Percentiles rank a stretch among this genome's conserved stretches.
Conservation (phyloP, 2,888 invertebrate genomes). For the Cepaea hortensis region DNA sequence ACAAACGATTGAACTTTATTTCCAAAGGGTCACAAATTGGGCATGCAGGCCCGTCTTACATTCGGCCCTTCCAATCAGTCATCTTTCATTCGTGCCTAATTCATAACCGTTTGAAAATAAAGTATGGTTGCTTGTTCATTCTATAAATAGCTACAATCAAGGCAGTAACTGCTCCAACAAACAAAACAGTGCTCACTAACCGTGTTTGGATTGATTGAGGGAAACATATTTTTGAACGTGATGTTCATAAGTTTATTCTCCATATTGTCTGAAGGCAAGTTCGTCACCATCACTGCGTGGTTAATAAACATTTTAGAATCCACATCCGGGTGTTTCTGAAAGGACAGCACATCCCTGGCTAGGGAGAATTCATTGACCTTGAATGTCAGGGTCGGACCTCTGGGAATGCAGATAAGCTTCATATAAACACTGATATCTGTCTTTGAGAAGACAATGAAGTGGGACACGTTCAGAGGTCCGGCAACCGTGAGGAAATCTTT, state of each 20-base stretch:
- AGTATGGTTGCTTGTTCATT: no score
- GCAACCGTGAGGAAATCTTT: slow-evolving; percentile 96
- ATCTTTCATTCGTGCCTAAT: no score
- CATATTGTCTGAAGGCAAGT: slow-evolving; percentile 86
- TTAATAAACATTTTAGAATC: slow-evolving; percentile 84
- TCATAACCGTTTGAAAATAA: no score
- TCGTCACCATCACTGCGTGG: slow-evolving; percentile 89
- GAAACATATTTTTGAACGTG: slow-evolving; percentile 99
- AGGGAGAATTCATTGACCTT: slow-evolving; percentile 86
- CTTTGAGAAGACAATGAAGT: slow-evolving; percentile 92
- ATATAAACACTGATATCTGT: slow-evolving; percentile 86
- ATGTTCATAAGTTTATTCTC: slow-evolving; percentile 86
- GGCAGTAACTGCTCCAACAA: no score
- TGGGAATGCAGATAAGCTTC: slow-evolving; percentile 88
- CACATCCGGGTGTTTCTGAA: slow-evolving; percentile 85
- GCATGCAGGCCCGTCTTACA: no score
- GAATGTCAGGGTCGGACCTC: slow-evolving; percentile 95
- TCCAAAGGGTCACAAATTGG: no score
- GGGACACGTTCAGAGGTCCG: slow-evolving; percentile 92
- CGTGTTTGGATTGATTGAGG: slow-evolving; percentile 93
- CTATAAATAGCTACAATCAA: no score
- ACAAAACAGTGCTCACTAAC: slow-evolving; percentile 79
- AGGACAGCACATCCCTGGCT: slow-evolving; percentile 89
- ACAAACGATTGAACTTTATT: no score
- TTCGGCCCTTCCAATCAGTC: no score